These are phyloP conservation scores for Epicauta chinensis DNA, from an alignment of 1,140 invertebrate genomes.

Conservation along the genomic window DNA sequence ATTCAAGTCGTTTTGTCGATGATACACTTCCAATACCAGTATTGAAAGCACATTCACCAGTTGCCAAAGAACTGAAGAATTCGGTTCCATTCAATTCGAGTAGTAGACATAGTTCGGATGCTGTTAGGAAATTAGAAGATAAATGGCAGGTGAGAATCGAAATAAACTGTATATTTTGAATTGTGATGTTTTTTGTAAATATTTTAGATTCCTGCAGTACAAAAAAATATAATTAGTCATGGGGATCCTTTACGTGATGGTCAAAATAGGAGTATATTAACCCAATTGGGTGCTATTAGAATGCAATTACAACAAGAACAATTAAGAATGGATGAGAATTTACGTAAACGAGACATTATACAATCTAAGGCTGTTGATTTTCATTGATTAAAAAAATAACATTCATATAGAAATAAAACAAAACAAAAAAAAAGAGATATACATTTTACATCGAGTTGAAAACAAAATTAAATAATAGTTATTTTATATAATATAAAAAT, in stretches of 20 bases:
- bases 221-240: constrained; percentile 50
- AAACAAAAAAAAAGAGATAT: constrained; percentile 6
- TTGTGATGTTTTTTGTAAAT: neutral
- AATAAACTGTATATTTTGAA: constrained; percentile 3
- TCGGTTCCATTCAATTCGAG: constrained; percentile 40
- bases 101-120: constrained; percentile 33
- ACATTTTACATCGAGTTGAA: constrained; percentile 30
- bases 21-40: constrained; percentile 48
- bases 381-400: constrained; percentile 19
- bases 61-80: constrained; percentile 39
- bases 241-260: constrained; percentile 41
- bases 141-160: constrained; percentile 43
- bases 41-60: constrained; percentile 47
- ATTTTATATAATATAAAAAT: constrained; percentile 31
- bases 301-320: constrained; percentile 52
- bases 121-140: constrained; percentile 46
- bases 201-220: constrained; percentile 45
- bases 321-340: constrained; percentile 45
- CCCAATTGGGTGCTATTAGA: constrained; percentile 52
- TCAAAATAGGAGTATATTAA: constrained; percentile 48
- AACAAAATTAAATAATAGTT: constrained; percentile 28
- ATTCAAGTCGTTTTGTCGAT: constrained; percentile 36
- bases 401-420: neutral
- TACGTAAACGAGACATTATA: constrained; percentile 34
- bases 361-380: constrained; percentile 38